Conservation (phyloP, 2,888 invertebrate species). For the Beris morrisii region DNA sequence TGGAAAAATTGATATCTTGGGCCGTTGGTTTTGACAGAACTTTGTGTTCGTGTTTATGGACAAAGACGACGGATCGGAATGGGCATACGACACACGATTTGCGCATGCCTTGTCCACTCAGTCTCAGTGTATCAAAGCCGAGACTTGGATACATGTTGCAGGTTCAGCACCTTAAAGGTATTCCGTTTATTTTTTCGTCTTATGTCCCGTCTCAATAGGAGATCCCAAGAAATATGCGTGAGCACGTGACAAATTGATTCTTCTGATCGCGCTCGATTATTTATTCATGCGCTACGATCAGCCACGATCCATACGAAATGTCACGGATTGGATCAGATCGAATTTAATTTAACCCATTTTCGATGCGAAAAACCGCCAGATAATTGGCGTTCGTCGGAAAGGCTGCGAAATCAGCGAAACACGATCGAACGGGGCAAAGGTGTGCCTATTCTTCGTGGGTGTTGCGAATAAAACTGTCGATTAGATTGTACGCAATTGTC, state of each 20-base stretch:
- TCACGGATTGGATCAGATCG: too few species aligned
- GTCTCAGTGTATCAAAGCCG: slow-evolving; percentile 2
- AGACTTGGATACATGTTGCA: background rate
- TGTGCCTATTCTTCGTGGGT: too few species aligned
- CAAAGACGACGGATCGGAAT: slow-evolving; percentile 11
- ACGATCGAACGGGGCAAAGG: too few species aligned
- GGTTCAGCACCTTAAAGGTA: background rate
- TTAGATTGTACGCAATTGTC: slow-evolving; percentile 2
- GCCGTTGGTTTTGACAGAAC: slow-evolving; percentile 15
- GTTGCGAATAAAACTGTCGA: too few species aligned
- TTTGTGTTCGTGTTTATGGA: slow-evolving; percentile 25
- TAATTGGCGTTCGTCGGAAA: too few species aligned
- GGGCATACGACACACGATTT: slow-evolving; percentile 26
- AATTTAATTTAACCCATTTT: too few species aligned
- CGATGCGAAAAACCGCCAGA: too few species aligned
- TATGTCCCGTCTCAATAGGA: slow-evolving; percentile 1
- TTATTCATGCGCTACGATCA: background rate
- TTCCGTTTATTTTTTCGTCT: background rate
- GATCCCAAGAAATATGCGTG: slow-evolving; percentile 15
- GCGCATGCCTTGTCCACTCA: slow-evolving; percentile 21
- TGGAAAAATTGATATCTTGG: slow-evolving; percentile 20
- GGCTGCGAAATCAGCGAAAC: too few species aligned
- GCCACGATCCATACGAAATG: too few species aligned
- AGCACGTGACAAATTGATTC: slow-evolving; percentile 29
- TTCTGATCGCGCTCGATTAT: slow-evolving; percentile 11